Conservation (phyloP, 2,888 invertebrate species). For the Seladonia tumulorum region DNA sequence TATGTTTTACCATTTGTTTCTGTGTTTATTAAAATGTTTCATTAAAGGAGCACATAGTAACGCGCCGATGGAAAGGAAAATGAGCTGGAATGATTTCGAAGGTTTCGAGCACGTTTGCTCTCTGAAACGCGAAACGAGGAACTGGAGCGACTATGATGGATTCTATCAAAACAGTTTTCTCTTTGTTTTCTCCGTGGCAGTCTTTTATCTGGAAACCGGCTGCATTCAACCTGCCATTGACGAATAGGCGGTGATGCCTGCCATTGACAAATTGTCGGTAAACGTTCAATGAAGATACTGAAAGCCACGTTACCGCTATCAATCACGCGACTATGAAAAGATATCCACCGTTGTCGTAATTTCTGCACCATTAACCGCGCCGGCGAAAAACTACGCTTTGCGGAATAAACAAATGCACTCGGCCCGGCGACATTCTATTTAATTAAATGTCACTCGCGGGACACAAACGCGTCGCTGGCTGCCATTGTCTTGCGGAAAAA, state of each 20-base stretch:
- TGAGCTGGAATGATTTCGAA: too few relatives aligned
- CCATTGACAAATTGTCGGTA: constrained; percentile 52
- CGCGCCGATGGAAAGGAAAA: background rate
- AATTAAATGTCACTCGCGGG: background rate
- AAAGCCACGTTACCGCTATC: constrained; percentile 29
- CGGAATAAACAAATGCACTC: background rate
- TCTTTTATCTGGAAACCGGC: constrained; percentile 12
- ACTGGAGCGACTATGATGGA: constrained; percentile 49
- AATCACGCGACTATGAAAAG: constrained; percentile 20
- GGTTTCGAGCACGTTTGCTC: background rate
- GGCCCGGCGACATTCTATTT: background rate
- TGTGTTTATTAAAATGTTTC: too few relatives aligned
- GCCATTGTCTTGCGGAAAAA: background rate
- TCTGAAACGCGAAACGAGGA: constrained; percentile 2
- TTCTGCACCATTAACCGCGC: constrained; percentile 7
- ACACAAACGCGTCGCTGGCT: background rate
- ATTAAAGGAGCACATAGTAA: too few relatives aligned
- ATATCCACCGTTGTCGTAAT: background rate
- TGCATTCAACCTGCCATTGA: constrained; percentile 45
- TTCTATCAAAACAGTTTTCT: constrained; percentile 18
- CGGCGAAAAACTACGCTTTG: background rate
- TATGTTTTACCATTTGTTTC: too few relatives aligned
- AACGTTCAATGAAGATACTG: constrained; percentile 29
- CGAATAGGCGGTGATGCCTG: constrained; percentile 43
- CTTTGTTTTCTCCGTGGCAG: constrained; percentile 17